Percentiles rank a stretch among this genome's conserved stretches.
Conservation (phyloP, 2,888 invertebrate species). For the Stramonita haemastoma region DNA sequence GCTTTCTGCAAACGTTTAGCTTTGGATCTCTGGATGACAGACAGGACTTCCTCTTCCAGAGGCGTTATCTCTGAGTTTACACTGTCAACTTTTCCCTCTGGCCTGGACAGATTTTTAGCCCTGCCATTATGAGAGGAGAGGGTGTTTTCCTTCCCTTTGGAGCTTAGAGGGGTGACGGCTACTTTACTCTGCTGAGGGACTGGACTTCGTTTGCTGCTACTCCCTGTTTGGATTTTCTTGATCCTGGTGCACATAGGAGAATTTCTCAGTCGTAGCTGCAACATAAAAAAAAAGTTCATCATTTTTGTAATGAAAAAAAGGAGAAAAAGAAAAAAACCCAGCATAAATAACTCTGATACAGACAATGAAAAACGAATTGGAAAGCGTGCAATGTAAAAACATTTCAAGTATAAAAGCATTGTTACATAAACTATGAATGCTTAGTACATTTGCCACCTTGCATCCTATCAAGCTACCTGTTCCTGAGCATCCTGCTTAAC, state of each 20-base stretch:
- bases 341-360: background rate
- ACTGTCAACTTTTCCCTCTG: background rate
- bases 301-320: background rate
- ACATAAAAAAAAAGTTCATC: background rate
- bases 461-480: no score
- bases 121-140: background rate
- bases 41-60: conserved; percentile 24
- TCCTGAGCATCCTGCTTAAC: no score
- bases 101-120: background rate
- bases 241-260: background rate
- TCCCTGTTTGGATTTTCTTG: background rate
- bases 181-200: background rate
- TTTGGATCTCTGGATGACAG: conserved; percentile 27
- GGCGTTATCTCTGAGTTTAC: background rate
- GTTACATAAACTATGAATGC: no score
- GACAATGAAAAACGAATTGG: background rate
- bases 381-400: no score
- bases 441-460: no score
- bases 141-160: background rate
- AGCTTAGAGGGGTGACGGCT: background rate
- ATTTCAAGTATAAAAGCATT: no score
- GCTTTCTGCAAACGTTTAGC: background rate
- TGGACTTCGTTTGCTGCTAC: background rate
- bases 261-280: background rate
- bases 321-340: background rate